Base-by-base conservation (phyloP, 53 echinoderm and acorn worm species). In the Arbacia lixula region DNA sequence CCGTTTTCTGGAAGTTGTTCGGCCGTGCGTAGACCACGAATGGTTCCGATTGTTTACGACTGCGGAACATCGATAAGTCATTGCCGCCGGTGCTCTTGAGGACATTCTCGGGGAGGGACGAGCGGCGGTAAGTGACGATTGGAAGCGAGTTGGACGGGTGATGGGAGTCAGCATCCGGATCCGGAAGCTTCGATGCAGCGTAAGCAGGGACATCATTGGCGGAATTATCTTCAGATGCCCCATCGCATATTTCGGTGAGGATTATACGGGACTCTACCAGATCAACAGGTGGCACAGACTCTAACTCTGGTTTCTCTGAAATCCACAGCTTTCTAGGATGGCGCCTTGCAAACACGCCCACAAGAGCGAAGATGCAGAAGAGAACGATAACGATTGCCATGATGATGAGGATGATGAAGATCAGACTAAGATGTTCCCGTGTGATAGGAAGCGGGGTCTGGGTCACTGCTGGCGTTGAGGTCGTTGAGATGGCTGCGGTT, bases 21-120 rank as follows among this genome's bases (percentile, higher is more conserved):
- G 71, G 71, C 28, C 41, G 39, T 29, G 50, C 46, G 16, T 75
- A 75, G 6, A 75, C 75, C 0, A 75, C 35, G 20, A 36, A 75
- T 52, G 75, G 52, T 54, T 54, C 75, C 1, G 75, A 75, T 21
- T 75, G 75, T 20, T 75, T 75, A 5, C 75, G 31, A n/a, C 31
- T 31, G 16, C 55, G 52, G 22, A 75, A 75, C 4, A n/a, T n/a
- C 0, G 12, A 32, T 6, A 31, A 11, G n/a, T 75, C 55, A 19
- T 75, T 53, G 30, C 52, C 31, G 3, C 22, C 33, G 6, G 31
- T 29, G 32, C 19, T 28, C 9, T 53, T n/a, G 36, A 75, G 6
- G 8, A 34, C 36, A 31, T 53, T 1, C n/a, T 75, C 75, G 22
- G 75, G 75, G 19, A 75, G n/a, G 12, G 53, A 53, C 12, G 75